Evolutionary conservation across 1,140 invertebrate species (phyloP).

Genomic region (Calliphora vicina): DNA sequence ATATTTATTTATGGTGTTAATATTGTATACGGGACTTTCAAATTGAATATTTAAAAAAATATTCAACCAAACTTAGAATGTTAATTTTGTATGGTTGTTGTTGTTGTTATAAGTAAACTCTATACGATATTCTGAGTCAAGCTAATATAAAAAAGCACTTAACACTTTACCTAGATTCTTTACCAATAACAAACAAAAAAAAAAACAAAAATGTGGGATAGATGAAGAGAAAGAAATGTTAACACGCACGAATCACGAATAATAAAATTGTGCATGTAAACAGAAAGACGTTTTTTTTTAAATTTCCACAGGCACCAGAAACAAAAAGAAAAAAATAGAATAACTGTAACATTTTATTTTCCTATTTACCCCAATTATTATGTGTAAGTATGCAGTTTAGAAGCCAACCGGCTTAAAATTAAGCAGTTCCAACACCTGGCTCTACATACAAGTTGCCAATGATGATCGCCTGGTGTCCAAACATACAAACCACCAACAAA

Average conservation of each 20-base stretch:
- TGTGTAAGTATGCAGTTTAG: no score
- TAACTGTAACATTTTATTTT: no score
- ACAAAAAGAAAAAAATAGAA: no score
- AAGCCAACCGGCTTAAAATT: no score
- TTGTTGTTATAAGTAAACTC: background rate
- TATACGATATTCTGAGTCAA: background rate
- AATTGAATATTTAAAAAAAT: background rate
- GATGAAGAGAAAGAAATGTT: background rate
- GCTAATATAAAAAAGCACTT: background rate
- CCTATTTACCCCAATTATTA: no score
- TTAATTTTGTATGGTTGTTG: background rate
- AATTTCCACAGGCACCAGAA: no score
- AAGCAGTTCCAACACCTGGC: no score
- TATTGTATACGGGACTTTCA: background rate
- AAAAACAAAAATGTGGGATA: background rate
- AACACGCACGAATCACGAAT: background rate
- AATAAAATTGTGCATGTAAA: no score
- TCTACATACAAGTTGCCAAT: background rate
- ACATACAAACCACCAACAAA: background rate
- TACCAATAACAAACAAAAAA: background rate
- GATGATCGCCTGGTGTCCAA: background rate
- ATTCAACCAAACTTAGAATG: background rate
- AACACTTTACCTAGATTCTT: background rate
- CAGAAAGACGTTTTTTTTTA: no score
- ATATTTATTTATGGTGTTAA: background rate